Base-by-base conservation (phyloP, 2,113 vertebrate genomes). In the Excalfactoria chinensis region DNA sequence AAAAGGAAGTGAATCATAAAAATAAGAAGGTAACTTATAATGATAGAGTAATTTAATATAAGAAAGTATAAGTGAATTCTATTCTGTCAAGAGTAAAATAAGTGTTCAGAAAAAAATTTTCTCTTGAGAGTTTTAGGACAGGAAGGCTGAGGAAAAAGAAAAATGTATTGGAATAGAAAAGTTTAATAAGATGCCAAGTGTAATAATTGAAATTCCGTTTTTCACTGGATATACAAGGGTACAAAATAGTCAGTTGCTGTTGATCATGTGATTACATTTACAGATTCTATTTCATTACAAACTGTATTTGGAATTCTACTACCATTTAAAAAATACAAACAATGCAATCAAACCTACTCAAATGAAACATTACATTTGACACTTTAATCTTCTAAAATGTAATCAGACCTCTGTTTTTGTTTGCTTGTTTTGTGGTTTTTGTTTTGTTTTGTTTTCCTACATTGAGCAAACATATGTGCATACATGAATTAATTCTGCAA, bases 171-270 rank as follows among this genome's bases (percentile, higher is more conserved):
- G 66, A 72, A 81, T 25, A 58, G 40, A 78, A 84, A 93, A 82
- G 13, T 82, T 88, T 87, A 87, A 82, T 76, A 79, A 92, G 77
- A 76, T 76, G 28, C 28, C 71, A 88, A 78, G 25, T 0, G 0
- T 58, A 92, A 82, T 81, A 92, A 86, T 30, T 12, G 7, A 79
- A 93, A 90, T 67, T 79, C 46, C 43, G 78, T 92, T 92, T 96
- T 89, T 62, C 25, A 70, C 46, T 72, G 10, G 41, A 70, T 88
- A 84, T 63, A 76, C 25, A 66, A 4, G 8, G 41, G 41, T 69
- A 76, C 49, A 79, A 88, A 92, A 53, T 46, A 89, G 77, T 56
- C 62, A 48, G 19, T 37, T 79, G 63, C 8, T 87, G 44, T 43
- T 87, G 77, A 84, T 83, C 89, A 44, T 72, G 17, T 76, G 74